Conservation (phyloP, 2,797 vertebrate species). For the Alfaro cultratus region DNA sequence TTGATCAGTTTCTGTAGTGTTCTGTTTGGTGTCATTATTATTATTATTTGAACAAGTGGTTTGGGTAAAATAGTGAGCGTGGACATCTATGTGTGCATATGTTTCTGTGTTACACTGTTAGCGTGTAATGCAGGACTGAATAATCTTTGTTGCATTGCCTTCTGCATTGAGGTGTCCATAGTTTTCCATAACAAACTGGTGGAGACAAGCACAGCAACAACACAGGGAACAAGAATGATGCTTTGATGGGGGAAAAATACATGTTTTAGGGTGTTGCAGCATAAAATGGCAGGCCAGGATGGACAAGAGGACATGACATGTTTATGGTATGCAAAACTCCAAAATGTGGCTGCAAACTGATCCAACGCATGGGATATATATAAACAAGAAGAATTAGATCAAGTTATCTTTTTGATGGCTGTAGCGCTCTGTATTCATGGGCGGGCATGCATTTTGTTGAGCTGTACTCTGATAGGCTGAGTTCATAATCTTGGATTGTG, state of each 20-base stretch:
- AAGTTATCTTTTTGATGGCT: conserved; percentile 19
- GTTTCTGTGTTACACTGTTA: conserved; percentile 73
- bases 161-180: conserved; percentile 51
- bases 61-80: conserved; percentile 68
- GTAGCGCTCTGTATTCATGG: conserved; percentile 44
- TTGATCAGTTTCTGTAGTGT: conserved; percentile 81
- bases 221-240: conserved; percentile 17
- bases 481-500: conserved; percentile 58
- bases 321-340: conserved; percentile 15
- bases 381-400: conserved; percentile 20
- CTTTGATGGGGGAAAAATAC: conserved; percentile 3
- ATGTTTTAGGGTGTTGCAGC: conserved; percentile 17
- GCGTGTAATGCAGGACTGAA: conserved; percentile 65
- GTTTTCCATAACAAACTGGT: conserved; percentile 42
- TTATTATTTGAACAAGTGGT: conserved; percentile 74
- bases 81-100: conserved; percentile 67
- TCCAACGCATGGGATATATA: conserved; percentile 16
- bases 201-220: conserved; percentile 43
- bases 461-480: conserved; percentile 67
- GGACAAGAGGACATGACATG: conserved; percentile 37
- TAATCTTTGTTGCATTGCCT: conserved; percentile 55
- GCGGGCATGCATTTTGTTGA: conserved; percentile 65
- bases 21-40: conserved; percentile 80
- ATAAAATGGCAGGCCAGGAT: conserved; percentile 28
- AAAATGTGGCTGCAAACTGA: conserved; percentile 21